Percentiles rank a stretch among this genome's conserved stretches.
Conservation (phyloP, 2,888 invertebrate species). For the Petrophora chlorosata region DNA sequence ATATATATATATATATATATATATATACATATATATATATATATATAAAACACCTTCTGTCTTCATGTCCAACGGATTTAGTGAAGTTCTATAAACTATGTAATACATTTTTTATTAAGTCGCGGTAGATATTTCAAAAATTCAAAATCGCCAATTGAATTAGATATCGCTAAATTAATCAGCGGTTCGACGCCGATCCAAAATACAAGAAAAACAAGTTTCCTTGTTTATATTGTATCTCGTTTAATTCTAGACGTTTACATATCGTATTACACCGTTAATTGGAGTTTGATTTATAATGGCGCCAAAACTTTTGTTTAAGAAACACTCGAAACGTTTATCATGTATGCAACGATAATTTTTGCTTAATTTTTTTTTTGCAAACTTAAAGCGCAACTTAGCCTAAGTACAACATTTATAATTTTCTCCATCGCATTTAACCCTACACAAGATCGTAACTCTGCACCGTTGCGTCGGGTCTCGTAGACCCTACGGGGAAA, state of each 20-base stretch:
- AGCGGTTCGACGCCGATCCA: neutral
- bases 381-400: too few relatives aligned
- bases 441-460: conserved; percentile 35
- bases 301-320: too few relatives aligned
- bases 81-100: too few relatives aligned
- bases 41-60: too few relatives aligned
- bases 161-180: neutral
- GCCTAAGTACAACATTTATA: neutral
- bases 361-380: too few relatives aligned
- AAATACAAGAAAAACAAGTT: neutral
- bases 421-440: neutral
- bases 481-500: conserved; percentile 56
- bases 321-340: neutral
- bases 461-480: conserved; percentile 53
- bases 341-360: too few relatives aligned
- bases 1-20: too few relatives aligned
- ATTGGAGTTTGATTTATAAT: conserved; percentile 1
- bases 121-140: too few relatives aligned
- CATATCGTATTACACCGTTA: neutral
- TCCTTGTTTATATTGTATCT: neutral
- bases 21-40: too few relatives aligned
- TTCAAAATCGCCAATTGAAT: too few relatives aligned
- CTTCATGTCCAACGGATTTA: too few relatives aligned
- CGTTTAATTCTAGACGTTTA: neutral
- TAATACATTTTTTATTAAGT: too few relatives aligned